A percentile compares a stretch with the other conserved stretches of the same genome.
These are phyloP conservation scores for Chlorops oryzae DNA, from an alignment of 1,140 invertebrate genomes.

Conservation along the genomic window DNA sequence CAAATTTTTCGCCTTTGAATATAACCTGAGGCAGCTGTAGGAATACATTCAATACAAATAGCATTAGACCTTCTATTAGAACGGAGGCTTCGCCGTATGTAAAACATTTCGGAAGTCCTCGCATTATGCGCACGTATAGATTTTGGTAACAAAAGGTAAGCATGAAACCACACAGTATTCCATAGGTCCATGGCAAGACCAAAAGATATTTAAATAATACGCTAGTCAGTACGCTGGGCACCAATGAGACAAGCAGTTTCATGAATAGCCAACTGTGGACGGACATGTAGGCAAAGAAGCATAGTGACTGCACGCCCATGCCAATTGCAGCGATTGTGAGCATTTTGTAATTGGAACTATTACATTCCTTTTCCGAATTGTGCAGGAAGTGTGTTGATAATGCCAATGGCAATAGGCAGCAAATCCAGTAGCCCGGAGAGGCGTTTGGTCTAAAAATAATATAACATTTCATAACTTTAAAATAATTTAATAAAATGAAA, in stretches of 20 bases:
- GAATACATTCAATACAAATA: constrained; percentile 54
- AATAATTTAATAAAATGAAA: too few relatives aligned
- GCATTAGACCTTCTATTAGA: constrained; percentile 52
- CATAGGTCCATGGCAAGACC: constrained; percentile 48
- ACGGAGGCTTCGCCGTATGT: constrained; percentile 60
- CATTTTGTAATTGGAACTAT: constrained; percentile 25
- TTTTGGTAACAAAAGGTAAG: constrained; percentile 52
- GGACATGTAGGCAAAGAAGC: constrained; percentile 22
- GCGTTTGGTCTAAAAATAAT: constrained; percentile 22
- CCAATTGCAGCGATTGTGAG: constrained; percentile 27
- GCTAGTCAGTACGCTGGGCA: constrained; percentile 23
- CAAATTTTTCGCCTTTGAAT: constrained; percentile 48
- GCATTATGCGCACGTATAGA: constrained; percentile 49
- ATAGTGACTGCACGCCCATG: constrained; percentile 29
- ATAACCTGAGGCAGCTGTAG: constrained; percentile 49
- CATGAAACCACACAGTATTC: constrained; percentile 51
- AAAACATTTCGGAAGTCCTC: constrained; percentile 54
- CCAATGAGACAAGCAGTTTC: constrained; percentile 21
- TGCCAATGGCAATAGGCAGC: constrained; percentile 31
- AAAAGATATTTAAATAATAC: constrained; percentile 16
- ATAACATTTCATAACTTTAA: background rate
- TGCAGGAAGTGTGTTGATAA: too few relatives aligned
- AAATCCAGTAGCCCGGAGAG: constrained; percentile 33
- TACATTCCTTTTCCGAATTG: too few relatives aligned
- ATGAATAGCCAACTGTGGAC: constrained; percentile 13